Base-by-base conservation (phyloP, 2,113 vertebrate species). In the Larimichthys polyactis region DNA sequence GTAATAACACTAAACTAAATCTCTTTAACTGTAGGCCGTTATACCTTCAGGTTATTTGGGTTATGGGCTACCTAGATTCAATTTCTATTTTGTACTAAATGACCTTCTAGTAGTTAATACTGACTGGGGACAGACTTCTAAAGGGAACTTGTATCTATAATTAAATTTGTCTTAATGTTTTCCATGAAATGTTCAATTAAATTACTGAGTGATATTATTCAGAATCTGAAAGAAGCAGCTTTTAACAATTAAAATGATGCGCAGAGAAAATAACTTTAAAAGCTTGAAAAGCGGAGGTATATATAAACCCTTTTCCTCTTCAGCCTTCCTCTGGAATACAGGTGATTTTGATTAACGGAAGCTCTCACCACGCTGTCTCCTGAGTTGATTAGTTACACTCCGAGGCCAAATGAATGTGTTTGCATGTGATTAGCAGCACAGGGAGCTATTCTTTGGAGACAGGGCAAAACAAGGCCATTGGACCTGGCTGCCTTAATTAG, bases 401-500 rank as follows among this genome's bases (percentile, higher is more conserved):
- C 0, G 43, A 80, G 90, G 78, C 76, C 87, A 88, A 85, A 86
- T 86, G 75, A 87, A 66, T 69, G 73, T 92, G 83, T 91, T 87
- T 89, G 86, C 75, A 51, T 81, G 85, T 90, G 87, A 93, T 94
- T 92, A 91, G 78, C 79, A 77, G 72, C 87, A 71, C 79, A 44
- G 71, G 66, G 83, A 89, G 82, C 65, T 87, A 79, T 87, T 87
- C 79, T 88, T 84, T 74, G 49, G 83, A 88, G 87, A 79, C 24
- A 4, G 67, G 68, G 76, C 73, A 77, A 85, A 89, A 89, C 69
- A 91, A 84, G 85, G 81, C 91, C 71, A 81, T 84, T 87, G 78
- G 89, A 91, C 86, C 84, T 69, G 73, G 64, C 80, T 87, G 83
- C 83, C 83, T 88, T 92, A 91, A 94, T 93, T 93, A 92, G 85